Base-by-base conservation (phyloP, 2,113 vertebrate genomes). In the Anhinga rufa region DNA sequence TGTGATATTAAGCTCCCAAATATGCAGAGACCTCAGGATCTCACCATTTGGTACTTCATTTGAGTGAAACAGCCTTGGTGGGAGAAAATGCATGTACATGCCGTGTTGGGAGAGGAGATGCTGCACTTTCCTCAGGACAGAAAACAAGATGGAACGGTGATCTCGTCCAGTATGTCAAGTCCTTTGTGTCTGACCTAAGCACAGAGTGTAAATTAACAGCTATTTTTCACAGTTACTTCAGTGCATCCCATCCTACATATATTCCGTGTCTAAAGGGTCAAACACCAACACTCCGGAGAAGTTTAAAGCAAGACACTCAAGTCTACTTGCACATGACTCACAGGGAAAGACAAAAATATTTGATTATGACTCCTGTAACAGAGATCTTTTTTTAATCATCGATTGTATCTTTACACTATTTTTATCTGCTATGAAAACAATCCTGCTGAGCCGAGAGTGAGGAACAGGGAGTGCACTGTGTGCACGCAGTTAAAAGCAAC, bases 361-460 rank as follows among this genome's bases (percentile, higher is more conserved):
- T 1, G 0, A 13, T 79, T 74, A 74, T 31, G 82, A 46, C 85
- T 93, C 60, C 81, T 51, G 26, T 18, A 77, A 84, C 74, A 78
- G 65, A 88, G 52, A 42, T 17, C 34, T 82, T 92, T 80, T 86
- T 78, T 38, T 28, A 93, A 80, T 82, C 75, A 69, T 58, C 14
- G 52, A 79, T 69, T 93, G 57, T 57, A 66, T 85, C 76, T 87
- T 68, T 79, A 66, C 46, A 71, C 82, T 94, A 85, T 95, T 97
- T 95, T 95, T 97, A 87, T 88, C 68, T 51, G 84, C 91, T 92
- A 25, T 90, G 89, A 85, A 92, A 93, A 77, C 87, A 92, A 94
- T 78, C 91, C 54, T 75, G 81, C 86, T 88, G 44, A 96, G 95
- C 54, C 24, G 12, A 90, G 75, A 90, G 84, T 12, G 20, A 92